Evolutionary conservation across 2,113 vertebrate species (phyloP).

Genomic region (Echinops telfairi): DNA sequence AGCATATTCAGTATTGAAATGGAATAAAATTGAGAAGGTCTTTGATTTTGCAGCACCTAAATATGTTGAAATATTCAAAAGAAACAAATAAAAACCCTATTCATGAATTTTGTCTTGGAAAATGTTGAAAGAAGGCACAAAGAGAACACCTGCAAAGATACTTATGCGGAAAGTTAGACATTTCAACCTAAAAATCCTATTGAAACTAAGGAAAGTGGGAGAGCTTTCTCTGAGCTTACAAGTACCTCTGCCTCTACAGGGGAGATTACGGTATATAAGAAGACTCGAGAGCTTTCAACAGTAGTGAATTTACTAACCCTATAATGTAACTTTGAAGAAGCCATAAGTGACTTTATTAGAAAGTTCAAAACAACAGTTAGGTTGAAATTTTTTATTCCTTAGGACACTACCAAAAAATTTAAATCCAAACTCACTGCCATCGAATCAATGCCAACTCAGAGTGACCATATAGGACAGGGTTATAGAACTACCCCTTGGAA

Average conservation of each 20-base stretch:
- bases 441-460: too few relatives aligned
- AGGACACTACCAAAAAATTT: background rate
- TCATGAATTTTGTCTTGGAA: background rate
- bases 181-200: background rate
- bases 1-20: background rate
- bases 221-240: background rate
- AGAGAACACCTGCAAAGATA: background rate
- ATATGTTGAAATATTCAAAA: background rate
- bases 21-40: background rate
- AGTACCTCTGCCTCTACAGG: background rate
- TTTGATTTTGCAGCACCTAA: background rate
- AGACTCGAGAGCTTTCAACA: background rate
- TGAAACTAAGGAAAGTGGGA: background rate
- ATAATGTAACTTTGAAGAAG: background rate
- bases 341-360: background rate
- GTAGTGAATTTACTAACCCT: background rate
- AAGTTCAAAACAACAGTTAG: background rate
- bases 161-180: background rate
- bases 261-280: background rate
- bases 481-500: too few relatives aligned
- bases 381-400: background rate
- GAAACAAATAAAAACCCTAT: background rate
- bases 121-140: background rate
- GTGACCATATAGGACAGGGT: too few relatives aligned
- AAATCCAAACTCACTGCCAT: too few relatives aligned